These are phyloP conservation scores for Sebastes itinus DNA, from an alignment of 2,797 vertebrate genomes.

Conservation along the genomic window DNA sequence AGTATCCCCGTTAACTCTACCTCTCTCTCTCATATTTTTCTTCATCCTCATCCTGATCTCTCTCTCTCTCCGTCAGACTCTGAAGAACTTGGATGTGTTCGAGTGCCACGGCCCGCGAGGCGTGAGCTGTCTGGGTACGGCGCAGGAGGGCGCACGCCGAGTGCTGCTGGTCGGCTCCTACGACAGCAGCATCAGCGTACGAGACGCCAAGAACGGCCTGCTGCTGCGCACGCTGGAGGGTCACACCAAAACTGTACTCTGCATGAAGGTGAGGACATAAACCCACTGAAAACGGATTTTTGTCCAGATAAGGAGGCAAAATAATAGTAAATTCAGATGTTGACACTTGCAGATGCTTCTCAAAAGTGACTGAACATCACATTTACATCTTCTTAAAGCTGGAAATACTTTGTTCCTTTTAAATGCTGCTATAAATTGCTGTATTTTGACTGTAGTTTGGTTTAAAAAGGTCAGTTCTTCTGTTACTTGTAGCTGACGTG, in stretches of 20 bases:
- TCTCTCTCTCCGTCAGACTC: conserved; percentile 76
- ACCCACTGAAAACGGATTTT: background rate
- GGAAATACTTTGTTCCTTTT: background rate
- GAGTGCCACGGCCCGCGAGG: conserved; percentile 94
- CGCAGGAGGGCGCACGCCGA: conserved; percentile 92
- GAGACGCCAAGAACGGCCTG: conserved; percentile 91
- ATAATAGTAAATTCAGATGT: background rate
- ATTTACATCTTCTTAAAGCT: background rate
- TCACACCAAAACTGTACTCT: conserved; percentile 95
- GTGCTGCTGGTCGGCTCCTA: conserved; percentile 95
- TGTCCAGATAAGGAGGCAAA: background rate
- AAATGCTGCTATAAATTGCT: background rate
- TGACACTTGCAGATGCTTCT: background rate
- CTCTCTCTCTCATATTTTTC: background rate
- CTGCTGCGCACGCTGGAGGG: conserved; percentile 92
- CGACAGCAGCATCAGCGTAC: conserved; percentile 94
- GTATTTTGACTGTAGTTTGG: background rate
- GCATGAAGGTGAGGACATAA: conserved; percentile 88
- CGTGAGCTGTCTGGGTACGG: conserved; percentile 93
- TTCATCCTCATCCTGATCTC: rapidly evolving
- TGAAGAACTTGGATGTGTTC: conserved; percentile 90
- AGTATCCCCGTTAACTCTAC: background rate
- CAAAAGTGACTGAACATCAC: background rate
- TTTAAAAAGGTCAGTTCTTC: background rate
- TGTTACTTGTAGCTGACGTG: background rate